Evolutionary conservation across 2,888 invertebrate genomes (phyloP).

Genomic region (Callyntrura sp.): DNA sequence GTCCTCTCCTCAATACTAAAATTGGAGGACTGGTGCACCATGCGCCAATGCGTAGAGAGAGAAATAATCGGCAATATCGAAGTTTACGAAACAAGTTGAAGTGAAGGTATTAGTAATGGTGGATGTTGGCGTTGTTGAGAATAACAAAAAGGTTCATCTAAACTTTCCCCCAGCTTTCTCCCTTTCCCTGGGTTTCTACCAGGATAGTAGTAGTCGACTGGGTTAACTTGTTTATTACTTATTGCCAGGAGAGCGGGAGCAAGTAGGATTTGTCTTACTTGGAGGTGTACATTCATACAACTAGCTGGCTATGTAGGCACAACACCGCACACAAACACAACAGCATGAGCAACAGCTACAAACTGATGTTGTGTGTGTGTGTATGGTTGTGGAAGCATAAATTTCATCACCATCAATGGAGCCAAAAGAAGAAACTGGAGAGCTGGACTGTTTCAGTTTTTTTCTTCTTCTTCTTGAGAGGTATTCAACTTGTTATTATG

Average conservation of each 20-base stretch:
- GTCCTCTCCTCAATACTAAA: conserved; percentile 15
- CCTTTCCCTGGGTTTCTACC: background rate
- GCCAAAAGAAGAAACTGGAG: conserved; percentile 1
- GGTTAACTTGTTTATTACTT: conserved; percentile 58
- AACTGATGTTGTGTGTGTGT: too few species aligned
- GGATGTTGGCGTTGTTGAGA: conserved; percentile 16
- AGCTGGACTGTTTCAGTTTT: too few species aligned
- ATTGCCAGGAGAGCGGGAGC: conserved; percentile 16
- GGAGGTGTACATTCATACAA: too few species aligned
- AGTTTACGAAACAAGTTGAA: conserved; percentile 45
- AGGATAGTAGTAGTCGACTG: too few species aligned
- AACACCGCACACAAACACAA: conserved; percentile 29
- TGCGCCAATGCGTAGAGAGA: background rate
- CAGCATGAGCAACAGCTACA: background rate
- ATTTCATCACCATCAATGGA: background rate
- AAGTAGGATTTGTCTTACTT: conserved; percentile 3
- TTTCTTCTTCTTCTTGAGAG: background rate
- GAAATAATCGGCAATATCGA: conserved; percentile 50
- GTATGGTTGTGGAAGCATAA: too few species aligned
- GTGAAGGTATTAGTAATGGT: conserved; percentile 4
- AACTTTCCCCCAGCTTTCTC: conserved; percentile 3
- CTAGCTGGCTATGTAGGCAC: background rate
- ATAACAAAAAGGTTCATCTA: conserved; percentile 38
- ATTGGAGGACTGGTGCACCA: background rate
- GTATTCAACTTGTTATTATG: background rate